Evolutionary conservation across 1,140 invertebrate species (phyloP).

Genomic region (Atta cephalotes): DNA sequence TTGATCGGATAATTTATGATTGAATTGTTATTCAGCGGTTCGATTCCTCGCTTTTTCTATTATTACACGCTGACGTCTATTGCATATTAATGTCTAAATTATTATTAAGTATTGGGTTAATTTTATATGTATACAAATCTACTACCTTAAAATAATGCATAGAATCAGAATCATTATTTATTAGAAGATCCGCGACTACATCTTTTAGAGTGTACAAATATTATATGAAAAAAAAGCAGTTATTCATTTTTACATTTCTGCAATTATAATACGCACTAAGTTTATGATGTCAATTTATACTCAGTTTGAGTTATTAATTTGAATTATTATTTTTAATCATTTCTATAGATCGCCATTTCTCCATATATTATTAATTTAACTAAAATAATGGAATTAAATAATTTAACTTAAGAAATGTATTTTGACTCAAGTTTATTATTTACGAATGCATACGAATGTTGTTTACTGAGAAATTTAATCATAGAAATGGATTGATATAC

Average conservation of each 20-base stretch:
- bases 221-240: too few relatives aligned
- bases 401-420: too few relatives aligned
- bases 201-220: too few relatives aligned
- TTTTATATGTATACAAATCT: background rate
- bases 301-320: background rate
- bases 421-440: too few relatives aligned
- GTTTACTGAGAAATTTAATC: background rate
- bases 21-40: background rate
- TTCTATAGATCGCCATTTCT: too few relatives aligned
- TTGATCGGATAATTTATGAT: conserved; percentile 26
- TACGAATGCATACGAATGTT: background rate
- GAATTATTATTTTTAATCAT: background rate
- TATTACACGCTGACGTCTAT: background rate
- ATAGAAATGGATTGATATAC: background rate
- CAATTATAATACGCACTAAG: background rate
- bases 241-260: too few relatives aligned
- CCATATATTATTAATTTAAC: too few relatives aligned
- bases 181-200: too few relatives aligned
- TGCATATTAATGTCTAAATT: conserved; percentile 3
- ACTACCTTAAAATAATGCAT: background rate
- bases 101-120: background rate
- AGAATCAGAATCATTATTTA: too few relatives aligned
- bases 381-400: too few relatives aligned
- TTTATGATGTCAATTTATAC: background rate
- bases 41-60: background rate